Conservation (phyloP, 1,140 invertebrate genomes). For the Sweltsa coloradensis region DNA sequence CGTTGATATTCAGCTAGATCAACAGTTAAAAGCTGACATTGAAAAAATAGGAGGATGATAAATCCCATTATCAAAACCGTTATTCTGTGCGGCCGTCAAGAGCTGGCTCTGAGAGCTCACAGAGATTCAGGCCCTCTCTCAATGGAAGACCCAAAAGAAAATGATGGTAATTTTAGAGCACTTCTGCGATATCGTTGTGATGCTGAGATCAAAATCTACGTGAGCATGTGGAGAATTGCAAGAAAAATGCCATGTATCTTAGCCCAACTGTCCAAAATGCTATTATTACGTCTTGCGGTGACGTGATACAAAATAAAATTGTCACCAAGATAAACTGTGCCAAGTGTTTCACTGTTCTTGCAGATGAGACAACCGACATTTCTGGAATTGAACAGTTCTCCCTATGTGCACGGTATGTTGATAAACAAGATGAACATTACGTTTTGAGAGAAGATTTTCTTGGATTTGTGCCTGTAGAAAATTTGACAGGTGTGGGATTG, state of each 20-base stretch:
- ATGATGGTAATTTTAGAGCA: conserved; percentile 6
- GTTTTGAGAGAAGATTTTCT: conserved; percentile 22
- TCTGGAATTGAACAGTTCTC: conserved; percentile 23
- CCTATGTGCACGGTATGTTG: conserved; percentile 20
- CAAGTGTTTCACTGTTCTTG: conserved; percentile 16
- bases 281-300: conserved; percentile 18
- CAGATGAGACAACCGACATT: conserved; percentile 23
- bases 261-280: conserved; percentile 22
- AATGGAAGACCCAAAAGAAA: background rate
- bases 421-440: conserved; percentile 12
- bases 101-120: background rate
- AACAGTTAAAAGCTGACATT: background rate
- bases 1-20: background rate
- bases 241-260: conserved; percentile 18
- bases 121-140: background rate
- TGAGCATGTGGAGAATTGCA: conserved; percentile 13
- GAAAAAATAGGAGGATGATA: conserved; percentile 1
- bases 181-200: conserved; percentile 5
- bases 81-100: background rate
- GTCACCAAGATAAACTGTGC: conserved; percentile 17
- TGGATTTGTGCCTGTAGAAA: conserved; percentile 15
- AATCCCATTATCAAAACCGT: background rate
- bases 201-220: conserved; percentile 16
- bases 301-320: conserved; percentile 16
- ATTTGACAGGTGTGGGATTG: background rate